Base-by-base conservation (phyloP, 1,140 invertebrate genomes). In the Brachionus calyciflorus region DNA sequence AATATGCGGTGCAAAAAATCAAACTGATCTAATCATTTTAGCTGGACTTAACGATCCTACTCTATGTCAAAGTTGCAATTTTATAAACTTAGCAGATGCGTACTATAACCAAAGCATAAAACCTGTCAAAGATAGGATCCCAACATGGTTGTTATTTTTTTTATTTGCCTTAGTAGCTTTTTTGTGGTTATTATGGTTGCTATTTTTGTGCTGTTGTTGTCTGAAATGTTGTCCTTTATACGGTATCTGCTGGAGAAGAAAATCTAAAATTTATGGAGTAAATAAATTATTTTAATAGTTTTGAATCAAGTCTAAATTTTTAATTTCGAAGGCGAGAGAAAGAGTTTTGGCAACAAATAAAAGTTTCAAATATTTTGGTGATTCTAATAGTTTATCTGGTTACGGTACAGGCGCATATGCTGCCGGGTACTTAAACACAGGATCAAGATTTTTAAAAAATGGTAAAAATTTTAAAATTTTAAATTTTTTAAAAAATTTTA, bases 151-250 rank as follows among this genome's bases (percentile, higher is more conserved):
- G 0, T n/a, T 60, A n/a, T 60, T 60, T 60, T 37, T 60, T 19
- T 37, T 60, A 7, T 60, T 60, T 6, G 33, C 12, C 21, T 60
- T 60, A 24, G 41, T 65, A 9, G 17, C 19, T 24, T 65, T 65
- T 1, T 65, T 65, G 14, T 65, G 33, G 60, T 26, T 73, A 33
- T 6, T 73, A 17, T 73, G 44, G 44, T 19, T 73, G 12, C 28
- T 73, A 3, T 26, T 73, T 26, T 49, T 73, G 28, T 73, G 69
- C 24, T 73, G 69, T 26, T 73, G 69, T 55, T 73, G 69, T 12
- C 21, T 37, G 17, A 33, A 19, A 37, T 73, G 44, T n/a, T 73
- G 69, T 73, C 69, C 69, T 12, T 73, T 49, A 17, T 49, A 28
- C 24, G 69, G 69, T 21, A 14, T 73, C 6, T 73, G 30, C 28